phyloP scores from a whole-genome alignment of 2,797 vertebrate genomes.

The Borostomias antarcticus region DNA sequence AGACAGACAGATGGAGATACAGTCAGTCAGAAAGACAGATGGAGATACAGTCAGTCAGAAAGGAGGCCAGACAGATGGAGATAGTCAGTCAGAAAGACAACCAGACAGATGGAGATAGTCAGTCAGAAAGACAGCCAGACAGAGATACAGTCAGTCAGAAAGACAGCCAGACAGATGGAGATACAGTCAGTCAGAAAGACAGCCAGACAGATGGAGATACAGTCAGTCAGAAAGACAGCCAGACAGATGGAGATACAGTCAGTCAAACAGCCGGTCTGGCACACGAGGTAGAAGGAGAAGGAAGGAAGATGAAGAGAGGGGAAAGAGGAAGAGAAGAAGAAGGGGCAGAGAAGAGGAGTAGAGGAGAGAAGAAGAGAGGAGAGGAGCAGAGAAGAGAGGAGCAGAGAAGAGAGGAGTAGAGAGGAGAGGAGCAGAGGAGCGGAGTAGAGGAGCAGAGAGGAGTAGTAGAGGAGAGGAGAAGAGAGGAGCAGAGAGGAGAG shows the following conservation, averaged over 20 bases:
- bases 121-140: too few relatives aligned
- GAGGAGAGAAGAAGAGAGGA: background rate
- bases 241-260: too few relatives aligned
- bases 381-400: background rate
- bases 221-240: background rate
- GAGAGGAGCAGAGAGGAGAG: too few relatives aligned
- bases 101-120: background rate
- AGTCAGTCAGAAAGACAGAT: too few relatives aligned
- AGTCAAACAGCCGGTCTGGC: too few relatives aligned
- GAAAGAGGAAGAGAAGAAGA: too few relatives aligned
- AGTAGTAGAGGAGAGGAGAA: background rate
- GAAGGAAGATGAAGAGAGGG: background rate
- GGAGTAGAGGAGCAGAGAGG: too few relatives aligned
- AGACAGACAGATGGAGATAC: too few relatives aligned
- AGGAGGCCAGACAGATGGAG: background rate
- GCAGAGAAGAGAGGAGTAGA: background rate
- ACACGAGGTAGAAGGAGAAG: too few relatives aligned
- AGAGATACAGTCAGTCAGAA: too few relatives aligned
- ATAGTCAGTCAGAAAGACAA: background rate
- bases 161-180: background rate
- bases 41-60: too few relatives aligned
- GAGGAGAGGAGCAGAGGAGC: background rate
- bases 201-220: background rate
- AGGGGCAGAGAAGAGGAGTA: background rate
- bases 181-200: background rate